These are phyloP conservation scores for Nasonovia ribisnigri DNA, from an alignment of 2,888 invertebrate genomes.

Conservation along the genomic window DNA sequence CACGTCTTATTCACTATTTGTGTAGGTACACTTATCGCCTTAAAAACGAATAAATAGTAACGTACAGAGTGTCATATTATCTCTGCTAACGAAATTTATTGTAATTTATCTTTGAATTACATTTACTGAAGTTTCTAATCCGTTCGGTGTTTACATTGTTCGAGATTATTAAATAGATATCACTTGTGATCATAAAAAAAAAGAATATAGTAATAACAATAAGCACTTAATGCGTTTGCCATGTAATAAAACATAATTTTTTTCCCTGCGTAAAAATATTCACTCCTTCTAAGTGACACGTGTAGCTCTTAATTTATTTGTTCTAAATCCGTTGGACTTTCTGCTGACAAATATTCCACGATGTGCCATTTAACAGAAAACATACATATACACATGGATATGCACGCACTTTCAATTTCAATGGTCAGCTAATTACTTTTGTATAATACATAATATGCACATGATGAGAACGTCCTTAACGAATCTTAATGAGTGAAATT, in stretches of 20 bases:
- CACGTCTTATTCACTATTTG: slow-evolving; percentile 36
- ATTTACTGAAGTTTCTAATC: slow-evolving; percentile 61
- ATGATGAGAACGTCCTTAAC: slow-evolving; percentile 10
- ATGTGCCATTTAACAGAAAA: slow-evolving; percentile 2
- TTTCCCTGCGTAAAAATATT: background rate
- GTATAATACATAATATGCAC: slow-evolving; percentile 32
- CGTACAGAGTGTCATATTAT: slow-evolving; percentile 33
- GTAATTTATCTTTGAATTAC: slow-evolving; percentile 62
- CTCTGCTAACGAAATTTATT: slow-evolving; percentile 53
- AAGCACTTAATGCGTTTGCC: slow-evolving; percentile 22
- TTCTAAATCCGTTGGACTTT: slow-evolving; percentile 28
- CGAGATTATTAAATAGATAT: slow-evolving; percentile 55
- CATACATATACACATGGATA: background rate
- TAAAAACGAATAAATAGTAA: slow-evolving; percentile 51
- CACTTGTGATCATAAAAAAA: slow-evolving; percentile 49
- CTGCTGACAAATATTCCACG: background rate
- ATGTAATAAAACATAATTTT: slow-evolving; percentile 15
- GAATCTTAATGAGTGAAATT: slow-evolving; percentile 61
- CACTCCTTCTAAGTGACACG: background rate
- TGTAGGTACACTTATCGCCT: slow-evolving; percentile 46
- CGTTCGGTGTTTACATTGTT: slow-evolving; percentile 29
- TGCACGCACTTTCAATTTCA: slow-evolving; percentile 27
- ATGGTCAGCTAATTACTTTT: slow-evolving; percentile 51
- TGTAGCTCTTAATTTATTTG: background rate
- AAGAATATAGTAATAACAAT: slow-evolving; percentile 30